Evolutionary conservation across 2,888 invertebrate genomes (phyloP).

Genomic region (Cremastobaeus sp.): DNA sequence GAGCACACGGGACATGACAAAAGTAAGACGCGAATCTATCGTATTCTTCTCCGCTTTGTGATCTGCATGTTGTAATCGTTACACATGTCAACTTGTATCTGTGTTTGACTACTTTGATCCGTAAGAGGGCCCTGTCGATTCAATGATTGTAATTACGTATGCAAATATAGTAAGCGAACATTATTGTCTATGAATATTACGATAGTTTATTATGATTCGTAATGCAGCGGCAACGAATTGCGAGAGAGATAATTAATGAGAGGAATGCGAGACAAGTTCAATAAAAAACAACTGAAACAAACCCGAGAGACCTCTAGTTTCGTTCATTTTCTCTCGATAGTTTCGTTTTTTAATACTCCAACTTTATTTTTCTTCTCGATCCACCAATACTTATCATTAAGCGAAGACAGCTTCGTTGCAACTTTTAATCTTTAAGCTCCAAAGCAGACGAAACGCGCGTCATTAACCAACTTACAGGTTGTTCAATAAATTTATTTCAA

Average conservation of each 20-base stretch:
- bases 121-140: slow-evolving; percentile 64
- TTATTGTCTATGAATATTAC: slow-evolving; percentile 70
- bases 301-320: too few relatives aligned
- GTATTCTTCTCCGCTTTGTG: slow-evolving; percentile 72
- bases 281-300: too few relatives aligned
- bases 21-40: slow-evolving; percentile 50
- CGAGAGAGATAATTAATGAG: background rate
- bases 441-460: background rate
- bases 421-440: background rate
- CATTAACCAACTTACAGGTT: slow-evolving; percentile 3
- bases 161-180: slow-evolving; percentile 68
- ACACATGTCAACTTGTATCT: slow-evolving; percentile 68
- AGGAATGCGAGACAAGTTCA: background rate
- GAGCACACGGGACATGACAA: background rate
- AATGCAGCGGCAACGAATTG: slow-evolving; percentile 56
- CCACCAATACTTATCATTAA: too few relatives aligned
- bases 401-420: background rate
- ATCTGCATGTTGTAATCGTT: slow-evolving; percentile 69
- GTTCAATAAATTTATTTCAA: slow-evolving; percentile 21
- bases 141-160: slow-evolving; percentile 68
- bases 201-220: slow-evolving; percentile 69
- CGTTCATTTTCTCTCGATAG: too few relatives aligned
- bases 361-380: too few relatives aligned
- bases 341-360: too few relatives aligned
- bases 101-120: slow-evolving; percentile 67